Conservation (phyloP, 1,140 invertebrate genomes). For the Brachionus asplanchnoidis region DNA sequence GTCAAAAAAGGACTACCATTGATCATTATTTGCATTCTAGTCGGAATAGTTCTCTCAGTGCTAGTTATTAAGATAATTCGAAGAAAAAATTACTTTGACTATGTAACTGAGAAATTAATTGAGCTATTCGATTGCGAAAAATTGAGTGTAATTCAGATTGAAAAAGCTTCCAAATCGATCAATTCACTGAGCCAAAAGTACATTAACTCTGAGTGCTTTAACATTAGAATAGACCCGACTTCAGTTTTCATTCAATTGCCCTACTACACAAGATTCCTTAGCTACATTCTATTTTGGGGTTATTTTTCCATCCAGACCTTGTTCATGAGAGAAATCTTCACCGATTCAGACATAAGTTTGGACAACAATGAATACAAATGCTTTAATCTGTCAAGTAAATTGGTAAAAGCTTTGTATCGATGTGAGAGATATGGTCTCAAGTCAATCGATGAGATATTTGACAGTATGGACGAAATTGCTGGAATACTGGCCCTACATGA, state of each 20-base stretch:
- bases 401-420: slow-evolving; percentile 24
- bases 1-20: slow-evolving; percentile 6
- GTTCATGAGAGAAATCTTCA: slow-evolving; percentile 23
- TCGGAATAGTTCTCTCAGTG: neutral
- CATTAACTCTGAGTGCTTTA: slow-evolving; percentile 10
- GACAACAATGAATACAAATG: neutral
- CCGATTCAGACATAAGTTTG: neutral
- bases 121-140: neutral
- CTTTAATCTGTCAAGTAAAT: neutral
- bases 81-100: neutral
- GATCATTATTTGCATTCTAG: neutral
- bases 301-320: slow-evolving; percentile 39
- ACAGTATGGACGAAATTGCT: slow-evolving; percentile 32
- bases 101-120: slow-evolving; percentile 29
- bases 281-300: slow-evolving; percentile 32
- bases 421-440: slow-evolving; percentile 29
- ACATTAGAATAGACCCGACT: neutral
- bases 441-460: slow-evolving; percentile 26
- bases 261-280: slow-evolving; percentile 5
- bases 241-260: slow-evolving; percentile 27
- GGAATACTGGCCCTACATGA: neutral
- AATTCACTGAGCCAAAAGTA: neutral
- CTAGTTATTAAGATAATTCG: neutral
- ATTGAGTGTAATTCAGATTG: neutral
- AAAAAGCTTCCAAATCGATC: neutral